Percentiles rank a stretch among this genome's conserved stretches.
phyloP scores from a whole-genome alignment of 2,888 invertebrate genomes.

The Empis stercorea region DNA sequence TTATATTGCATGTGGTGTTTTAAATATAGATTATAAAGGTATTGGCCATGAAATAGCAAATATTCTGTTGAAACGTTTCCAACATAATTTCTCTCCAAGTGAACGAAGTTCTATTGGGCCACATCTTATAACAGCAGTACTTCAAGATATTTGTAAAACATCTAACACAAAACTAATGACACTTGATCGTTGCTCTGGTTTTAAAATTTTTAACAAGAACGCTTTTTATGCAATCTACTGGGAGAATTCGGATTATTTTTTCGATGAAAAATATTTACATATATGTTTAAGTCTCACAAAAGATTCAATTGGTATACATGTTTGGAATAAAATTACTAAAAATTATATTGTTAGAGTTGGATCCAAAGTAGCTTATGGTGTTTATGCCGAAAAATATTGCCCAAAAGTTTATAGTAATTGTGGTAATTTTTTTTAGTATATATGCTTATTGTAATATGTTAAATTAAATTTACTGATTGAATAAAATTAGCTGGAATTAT shows the following conservation, averaged over 20 bases:
- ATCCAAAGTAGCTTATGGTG: slow-evolving; percentile 29
- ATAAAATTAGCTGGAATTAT: too few relatives aligned
- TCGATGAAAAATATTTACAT: slow-evolving; percentile 34
- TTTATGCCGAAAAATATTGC: slow-evolving; percentile 29
- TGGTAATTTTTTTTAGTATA: slow-evolving; percentile 24
- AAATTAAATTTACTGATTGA: too few relatives aligned
- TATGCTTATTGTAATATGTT: too few relatives aligned
- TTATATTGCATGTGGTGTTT: slow-evolving; percentile 51
- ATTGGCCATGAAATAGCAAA: slow-evolving; percentile 46
- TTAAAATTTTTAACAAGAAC: slow-evolving; percentile 48
- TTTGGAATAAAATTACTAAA: slow-evolving; percentile 32
- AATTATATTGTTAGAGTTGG: slow-evolving; percentile 22
- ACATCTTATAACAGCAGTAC: slow-evolving; percentile 48
- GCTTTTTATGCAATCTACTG: slow-evolving; percentile 55
- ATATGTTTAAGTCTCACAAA: slow-evolving; percentile 21
- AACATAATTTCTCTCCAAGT: slow-evolving; percentile 40
- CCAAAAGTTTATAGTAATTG: slow-evolving; percentile 27
- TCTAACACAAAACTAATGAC: slow-evolving; percentile 41
- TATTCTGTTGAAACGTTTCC: slow-evolving; percentile 42
- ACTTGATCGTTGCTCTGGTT: slow-evolving; percentile 42
- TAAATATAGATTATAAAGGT: slow-evolving; percentile 43
- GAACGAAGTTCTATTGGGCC: slow-evolving; percentile 11
- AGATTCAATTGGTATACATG: slow-evolving; percentile 27
- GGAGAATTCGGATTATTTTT: slow-evolving; percentile 47
- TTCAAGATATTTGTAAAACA: slow-evolving; percentile 43